Base-by-base conservation (phyloP, 2,797 vertebrate genomes). In the Periparus ater region DNA sequence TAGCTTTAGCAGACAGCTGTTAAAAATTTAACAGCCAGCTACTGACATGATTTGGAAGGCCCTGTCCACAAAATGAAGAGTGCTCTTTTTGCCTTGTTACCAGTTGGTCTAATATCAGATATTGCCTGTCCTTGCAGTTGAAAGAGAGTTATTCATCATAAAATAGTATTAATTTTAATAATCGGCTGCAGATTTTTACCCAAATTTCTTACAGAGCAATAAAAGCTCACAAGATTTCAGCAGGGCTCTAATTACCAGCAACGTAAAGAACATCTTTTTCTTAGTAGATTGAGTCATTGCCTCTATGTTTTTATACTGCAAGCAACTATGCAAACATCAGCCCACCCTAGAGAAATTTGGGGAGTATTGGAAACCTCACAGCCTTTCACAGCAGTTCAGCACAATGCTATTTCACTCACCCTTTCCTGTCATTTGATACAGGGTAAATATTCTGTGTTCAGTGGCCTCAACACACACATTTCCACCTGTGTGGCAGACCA, bases 401-500 rank as follows among this genome's bases (percentile, higher is more conserved):
- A 92, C 89, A 96, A 95, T 58, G 61, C 80, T 80, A 7, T 90
- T 94, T 94, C 63, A 26, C 83, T 94, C 80, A 89, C 57, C 21
- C 74, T 71, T 91, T 96, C 92, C 95, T 95, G 96, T 89, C 72
- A 97, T 88, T 88, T 79, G 93, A 97, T 94, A 96, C 82, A 96
- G 80, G 85, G 88, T 95, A 97, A 97, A 96, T 91, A 97, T 45
- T 88, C 91, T 17, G 34, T 38, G 50, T 86, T 91, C 89, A 57
- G 60, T 67, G 83, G 85, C 88, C 93, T 94, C 83, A 61, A 77
- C 71, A 85, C 73, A 94, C 80, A 88, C 88, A 51, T 89, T 95
- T 96, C 96, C 96, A 96, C 96, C 96, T 97, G 96, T 96, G 95
- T 97, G 96, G 96, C 93, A 88, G 71, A 63, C 42, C 20, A 6